Conservation (phyloP, 92 coral and sea anemone species). For the Zoanthus gigantus region DNA sequence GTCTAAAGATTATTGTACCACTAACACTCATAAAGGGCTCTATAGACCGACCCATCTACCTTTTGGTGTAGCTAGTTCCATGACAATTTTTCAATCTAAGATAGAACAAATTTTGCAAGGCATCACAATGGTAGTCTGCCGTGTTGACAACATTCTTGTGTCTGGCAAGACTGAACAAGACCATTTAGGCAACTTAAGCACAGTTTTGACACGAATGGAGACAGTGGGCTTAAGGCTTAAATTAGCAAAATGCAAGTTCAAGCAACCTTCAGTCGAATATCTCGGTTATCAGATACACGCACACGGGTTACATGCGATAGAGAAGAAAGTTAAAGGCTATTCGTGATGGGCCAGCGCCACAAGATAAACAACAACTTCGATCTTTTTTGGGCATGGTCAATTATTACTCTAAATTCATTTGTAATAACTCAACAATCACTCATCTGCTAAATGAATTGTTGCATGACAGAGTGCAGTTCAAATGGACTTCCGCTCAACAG, state of each 20-base stretch:
- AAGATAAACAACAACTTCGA: constrained; percentile 43
- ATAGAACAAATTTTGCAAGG: constrained; percentile 67
- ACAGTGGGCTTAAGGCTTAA: no score
- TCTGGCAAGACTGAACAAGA: not conserved
- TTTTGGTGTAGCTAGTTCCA: constrained; percentile 22
- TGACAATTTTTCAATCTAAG: constrained; percentile 52
- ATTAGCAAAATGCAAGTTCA: no score
- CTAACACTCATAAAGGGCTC: constrained; percentile 66
- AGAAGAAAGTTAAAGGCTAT: not conserved
- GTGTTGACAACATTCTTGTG: constrained; percentile 60
- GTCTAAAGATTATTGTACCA: constrained; percentile 36
- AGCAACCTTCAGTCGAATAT: no score
- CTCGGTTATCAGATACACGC: no score
- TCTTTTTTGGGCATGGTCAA: constrained; percentile 46
- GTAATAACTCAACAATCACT: constrained; percentile 15
- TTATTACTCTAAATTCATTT: constrained; percentile 17
- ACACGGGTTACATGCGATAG: no score
- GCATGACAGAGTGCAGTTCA: constrained; percentile 14
- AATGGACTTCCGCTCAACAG: not conserved
- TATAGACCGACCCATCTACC: constrained; percentile 48
- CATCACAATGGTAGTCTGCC: constrained; percentile 66
- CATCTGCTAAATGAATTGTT: constrained; percentile 17
- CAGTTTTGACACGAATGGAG: not conserved
- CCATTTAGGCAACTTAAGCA: constrained; percentile 1
- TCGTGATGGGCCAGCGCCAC: constrained; percentile 20